Base-by-base conservation (phyloP, 2,113 vertebrate species). In the Eurypyga helias region DNA sequence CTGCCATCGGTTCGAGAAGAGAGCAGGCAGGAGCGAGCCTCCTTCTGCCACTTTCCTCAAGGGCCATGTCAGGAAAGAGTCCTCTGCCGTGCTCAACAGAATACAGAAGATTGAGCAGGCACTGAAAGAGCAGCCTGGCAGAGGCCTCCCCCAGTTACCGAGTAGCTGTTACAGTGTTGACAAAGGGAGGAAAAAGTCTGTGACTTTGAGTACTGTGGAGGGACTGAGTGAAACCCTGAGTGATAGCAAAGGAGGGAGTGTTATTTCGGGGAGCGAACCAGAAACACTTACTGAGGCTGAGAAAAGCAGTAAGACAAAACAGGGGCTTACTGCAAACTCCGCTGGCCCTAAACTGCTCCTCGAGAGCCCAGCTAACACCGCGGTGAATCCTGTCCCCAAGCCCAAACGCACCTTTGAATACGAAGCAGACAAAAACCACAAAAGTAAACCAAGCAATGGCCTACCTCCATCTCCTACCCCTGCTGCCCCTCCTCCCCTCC, bases 381-480 rank as follows among this genome's bases (percentile, higher is more conserved):
- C 98, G 4, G 98, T 99, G 83, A 99, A 99, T 94, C 99, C 99
- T 49, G 98, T 99, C 91, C 99, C 99, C 60, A 99, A 99, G 97
- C 99, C 99, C 78, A 99, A 99, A 98, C 99, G 99, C 98, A 99
- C 99, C 98, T 99, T 99, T 96, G 99, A 99, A 97, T 99, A 99
- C 6, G 99, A 99, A 86, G 99, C 99, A 91, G 99, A 99, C 97
- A 98, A 98, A 91, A 99, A 97, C 92, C 98, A 99, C 96, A 99
- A 98, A 97, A 98, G 87, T 83, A 98, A 97, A 94, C 97, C 99
- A 12, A 98, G 98, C 95, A 99, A 99, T 98, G 99, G 99, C 98
- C 98, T 99, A 99, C 99, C 98, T 99, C 98, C 98, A 91, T 98
- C 98, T 55, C 97, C 98, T 83, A 92, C 96, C 20, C 75, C 98